A percentile compares a stretch with the other conserved stretches of the same genome.
Conservation (phyloP, 2,113 vertebrate genomes). For the Equus quagga region DNA sequence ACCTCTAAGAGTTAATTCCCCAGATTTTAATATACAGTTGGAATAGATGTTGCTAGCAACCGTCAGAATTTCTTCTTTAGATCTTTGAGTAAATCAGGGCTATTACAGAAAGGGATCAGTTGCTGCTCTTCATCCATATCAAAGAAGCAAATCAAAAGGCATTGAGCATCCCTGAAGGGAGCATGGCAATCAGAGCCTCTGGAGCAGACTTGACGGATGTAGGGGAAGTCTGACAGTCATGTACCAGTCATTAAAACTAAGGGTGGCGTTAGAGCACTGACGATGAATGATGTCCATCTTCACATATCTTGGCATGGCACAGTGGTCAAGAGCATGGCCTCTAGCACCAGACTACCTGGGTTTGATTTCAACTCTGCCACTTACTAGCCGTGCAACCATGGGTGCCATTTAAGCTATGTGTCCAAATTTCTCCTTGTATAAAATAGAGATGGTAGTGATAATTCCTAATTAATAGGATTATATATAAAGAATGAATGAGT, state of each 20-base stretch:
- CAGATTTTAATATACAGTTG: not conserved
- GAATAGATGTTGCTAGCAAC: not conserved
- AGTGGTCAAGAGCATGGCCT: not conserved
- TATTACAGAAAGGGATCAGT: not conserved
- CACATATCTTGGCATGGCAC: too few relatives aligned
- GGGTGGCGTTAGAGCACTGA: too few relatives aligned
- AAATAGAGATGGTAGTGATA: not conserved
- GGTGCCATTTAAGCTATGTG: not conserved
- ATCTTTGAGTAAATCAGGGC: not conserved
- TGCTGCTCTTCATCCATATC: too few relatives aligned
- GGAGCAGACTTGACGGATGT: not conserved
- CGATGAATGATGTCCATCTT: not conserved
- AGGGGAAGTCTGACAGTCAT: rapidly evolving
- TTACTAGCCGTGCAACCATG: not conserved
- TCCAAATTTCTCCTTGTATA: not conserved
- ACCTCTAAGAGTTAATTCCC: not conserved
- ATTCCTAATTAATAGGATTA: not conserved
- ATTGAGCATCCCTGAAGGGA: not conserved
- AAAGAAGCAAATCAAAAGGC: not conserved
- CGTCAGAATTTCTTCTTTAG: not conserved
- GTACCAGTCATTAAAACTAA: not conserved
- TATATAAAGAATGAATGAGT: not conserved
- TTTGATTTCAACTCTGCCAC: not conserved
- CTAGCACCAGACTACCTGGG: not conserved
- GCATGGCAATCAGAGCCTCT: not conserved